Base-by-base conservation (phyloP, 2,797 vertebrate species). In the Typhlichthys subterraneus region DNA sequence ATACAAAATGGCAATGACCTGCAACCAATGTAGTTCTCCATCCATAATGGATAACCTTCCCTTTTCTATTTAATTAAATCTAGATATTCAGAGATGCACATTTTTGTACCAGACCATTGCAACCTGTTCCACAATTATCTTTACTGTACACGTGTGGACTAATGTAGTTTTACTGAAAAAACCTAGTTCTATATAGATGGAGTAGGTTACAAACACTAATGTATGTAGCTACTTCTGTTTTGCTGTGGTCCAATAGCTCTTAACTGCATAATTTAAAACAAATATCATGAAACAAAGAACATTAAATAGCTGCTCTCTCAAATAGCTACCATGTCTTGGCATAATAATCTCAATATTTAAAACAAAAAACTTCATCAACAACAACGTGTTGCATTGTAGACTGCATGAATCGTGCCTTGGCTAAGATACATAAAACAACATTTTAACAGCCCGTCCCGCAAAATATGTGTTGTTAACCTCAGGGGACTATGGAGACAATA, bases 391-490 rank as follows among this genome's bases (percentile, higher is more conserved):
- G 61, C 15, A 73, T 76, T 63, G 72, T 65, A 78, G 73, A 84
- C 85, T 85, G 67, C 65, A 54, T 80, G 66, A 85, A 86, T 87
- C 81, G 71, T 88, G 89, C 85, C 85, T 85, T 90, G 86, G 85
- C 89, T 85, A 87, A 84, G 82, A 83, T 83, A 86, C 84, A 88
- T 82, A 75, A 80, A 88, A 87, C 79, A 74, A 83, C 72, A 73
- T 69, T 5, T 66, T 65, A 75, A 81, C 70, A 83, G 47, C 79
- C 69, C 59, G 67, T 77, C 63, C 80, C 84, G 80, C 62, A 12
- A 63, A 71, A 69, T 75, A 78, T 67, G 69, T 69, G 71, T 82
- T 79, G 81, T 79, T 76, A 75, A 29, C 79, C 75, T 75, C 72
- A 67, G 70, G 75, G 79, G 57, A 72, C 55, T n/a, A 65, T 69